These are phyloP conservation scores for Arenaria interpres DNA, from an alignment of 2,113 vertebrate species.

Conservation along the genomic window DNA sequence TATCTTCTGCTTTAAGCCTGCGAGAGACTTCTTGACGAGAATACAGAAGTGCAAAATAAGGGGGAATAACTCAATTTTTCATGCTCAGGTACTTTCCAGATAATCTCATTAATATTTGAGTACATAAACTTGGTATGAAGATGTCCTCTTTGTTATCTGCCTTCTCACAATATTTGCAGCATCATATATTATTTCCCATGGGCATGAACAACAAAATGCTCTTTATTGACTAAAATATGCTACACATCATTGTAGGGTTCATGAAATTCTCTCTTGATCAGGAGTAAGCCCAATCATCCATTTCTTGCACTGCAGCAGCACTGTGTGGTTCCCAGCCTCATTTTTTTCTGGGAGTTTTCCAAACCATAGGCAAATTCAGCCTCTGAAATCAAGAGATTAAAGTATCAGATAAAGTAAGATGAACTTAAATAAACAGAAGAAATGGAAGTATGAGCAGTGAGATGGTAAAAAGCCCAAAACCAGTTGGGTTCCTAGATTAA, in stretches of 20 bases:
- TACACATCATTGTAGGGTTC: not conserved
- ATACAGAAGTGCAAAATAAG: not conserved
- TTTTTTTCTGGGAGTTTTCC: not conserved
- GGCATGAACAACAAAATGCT: not conserved
- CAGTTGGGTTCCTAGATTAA: not conserved
- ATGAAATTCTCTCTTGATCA: not conserved
- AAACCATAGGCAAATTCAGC: not conserved
- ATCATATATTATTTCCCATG: not conserved
- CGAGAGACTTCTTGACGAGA: not conserved
- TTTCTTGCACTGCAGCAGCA: not conserved
- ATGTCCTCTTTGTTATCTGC: not conserved
- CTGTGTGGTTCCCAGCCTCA: not conserved
- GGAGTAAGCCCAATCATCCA: not conserved
- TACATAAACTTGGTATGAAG: not conserved
- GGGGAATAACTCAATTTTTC: not conserved
- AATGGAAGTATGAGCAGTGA: not conserved
- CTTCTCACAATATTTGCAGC: not conserved
- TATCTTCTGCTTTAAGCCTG: not conserved
- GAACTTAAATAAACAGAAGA: not conserved
- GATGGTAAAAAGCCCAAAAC: not conserved
- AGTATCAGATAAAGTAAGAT: not conserved
- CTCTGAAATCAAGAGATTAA: not conserved
- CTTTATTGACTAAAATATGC: not conserved
- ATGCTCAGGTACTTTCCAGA: not conserved
- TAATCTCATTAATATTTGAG: not conserved